Percentiles rank a stretch among this genome's conserved stretches.
Conservation (phyloP, 2,797 vertebrate species). For the Mionectes olivaceus region DNA sequence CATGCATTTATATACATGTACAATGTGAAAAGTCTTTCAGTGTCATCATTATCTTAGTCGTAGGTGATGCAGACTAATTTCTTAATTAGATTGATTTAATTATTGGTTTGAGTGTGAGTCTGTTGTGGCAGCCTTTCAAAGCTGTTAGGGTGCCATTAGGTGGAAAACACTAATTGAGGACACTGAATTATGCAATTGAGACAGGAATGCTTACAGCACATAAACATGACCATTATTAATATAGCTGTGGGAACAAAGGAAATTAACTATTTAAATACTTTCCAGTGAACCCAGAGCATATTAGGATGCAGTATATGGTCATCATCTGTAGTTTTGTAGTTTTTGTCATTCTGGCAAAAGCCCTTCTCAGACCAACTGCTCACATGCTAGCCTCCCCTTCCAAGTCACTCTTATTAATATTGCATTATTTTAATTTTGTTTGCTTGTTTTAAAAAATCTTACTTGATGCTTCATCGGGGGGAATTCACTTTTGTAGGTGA, state of each 20-base stretch:
- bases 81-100: slow-evolving; percentile 15
- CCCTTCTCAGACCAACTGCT: not conserved
- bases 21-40: not conserved
- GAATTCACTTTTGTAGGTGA: not conserved
- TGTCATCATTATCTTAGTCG: not conserved
- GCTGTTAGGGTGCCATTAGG: not conserved
- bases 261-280: not conserved
- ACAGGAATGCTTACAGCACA: not conserved
- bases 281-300: not conserved
- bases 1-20: not conserved
- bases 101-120: not conserved
- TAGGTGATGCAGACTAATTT: not conserved
- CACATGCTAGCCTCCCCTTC: not conserved
- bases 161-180: not conserved
- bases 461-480: not conserved
- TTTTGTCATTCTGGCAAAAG: not conserved
- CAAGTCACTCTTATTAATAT: not conserved
- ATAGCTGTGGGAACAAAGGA: not conserved
- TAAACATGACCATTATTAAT: not conserved
- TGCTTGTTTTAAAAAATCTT: not conserved
- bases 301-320: not conserved
- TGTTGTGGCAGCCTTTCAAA: slow-evolving; percentile 14
- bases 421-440: not conserved
- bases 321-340: not conserved
- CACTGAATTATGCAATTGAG: not conserved